These are phyloP conservation scores for Protomyctophum bolini DNA, from an alignment of 2,113 vertebrate genomes.

Conservation along the genomic window DNA sequence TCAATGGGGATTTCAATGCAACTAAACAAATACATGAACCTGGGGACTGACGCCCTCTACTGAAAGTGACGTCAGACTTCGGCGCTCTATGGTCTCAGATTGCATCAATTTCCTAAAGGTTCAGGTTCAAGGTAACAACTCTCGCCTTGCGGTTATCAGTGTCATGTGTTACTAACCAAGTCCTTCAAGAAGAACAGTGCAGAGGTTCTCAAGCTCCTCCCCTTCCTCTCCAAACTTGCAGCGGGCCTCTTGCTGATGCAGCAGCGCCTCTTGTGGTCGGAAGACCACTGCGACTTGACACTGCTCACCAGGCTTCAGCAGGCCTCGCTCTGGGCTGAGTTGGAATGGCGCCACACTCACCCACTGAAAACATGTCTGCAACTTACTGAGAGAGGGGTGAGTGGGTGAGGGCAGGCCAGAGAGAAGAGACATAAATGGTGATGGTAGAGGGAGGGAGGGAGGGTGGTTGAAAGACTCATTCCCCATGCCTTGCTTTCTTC, in stretches of 20 bases:
- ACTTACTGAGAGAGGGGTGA: conserved; percentile 76
- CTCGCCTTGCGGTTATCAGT: too few relatives aligned
- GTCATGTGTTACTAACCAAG: conserved; percentile 59
- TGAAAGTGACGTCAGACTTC: too few relatives aligned
- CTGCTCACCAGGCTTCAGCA: conserved; percentile 77
- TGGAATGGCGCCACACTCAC: conserved; percentile 79
- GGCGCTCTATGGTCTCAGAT: too few relatives aligned
- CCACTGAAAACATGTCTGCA: conserved; percentile 83
- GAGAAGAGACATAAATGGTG: not conserved
- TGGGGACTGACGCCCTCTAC: too few relatives aligned
- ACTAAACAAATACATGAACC: too few relatives aligned
- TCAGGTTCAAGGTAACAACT: too few relatives aligned
- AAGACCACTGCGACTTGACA: conserved; percentile 80
- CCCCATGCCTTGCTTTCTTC: too few relatives aligned
- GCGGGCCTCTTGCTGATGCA: conserved; percentile 73
- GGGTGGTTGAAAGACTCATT: not conserved
- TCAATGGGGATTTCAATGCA: too few relatives aligned
- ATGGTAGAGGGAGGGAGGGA: not conserved
- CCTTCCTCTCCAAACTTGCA: conserved; percentile 83
- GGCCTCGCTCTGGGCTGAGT: conserved; percentile 77
- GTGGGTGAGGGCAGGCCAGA: not conserved
- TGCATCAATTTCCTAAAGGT: too few relatives aligned
- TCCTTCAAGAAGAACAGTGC: conserved; percentile 76
- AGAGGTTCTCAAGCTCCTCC: conserved; percentile 66
- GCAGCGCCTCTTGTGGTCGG: conserved; percentile 74